Percentiles rank a stretch among this genome's conserved stretches.
phyloP scores from a whole-genome alignment of 2,113 vertebrate genomes.

The Isichthys henryi region DNA sequence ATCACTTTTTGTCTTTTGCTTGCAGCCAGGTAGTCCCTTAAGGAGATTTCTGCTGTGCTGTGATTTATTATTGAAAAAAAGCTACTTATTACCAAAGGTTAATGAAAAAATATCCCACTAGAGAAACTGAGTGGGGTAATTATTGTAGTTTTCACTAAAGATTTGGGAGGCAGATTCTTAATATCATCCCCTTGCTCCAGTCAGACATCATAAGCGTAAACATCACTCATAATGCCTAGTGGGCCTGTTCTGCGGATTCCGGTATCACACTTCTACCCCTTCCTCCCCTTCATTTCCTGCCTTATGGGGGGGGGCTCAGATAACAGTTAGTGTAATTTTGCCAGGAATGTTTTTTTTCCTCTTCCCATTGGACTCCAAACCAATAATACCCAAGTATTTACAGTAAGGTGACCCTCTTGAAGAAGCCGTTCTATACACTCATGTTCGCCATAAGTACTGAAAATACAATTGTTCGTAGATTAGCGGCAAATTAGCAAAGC shows the following conservation, averaged over 20 bases:
- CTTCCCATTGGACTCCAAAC: not conserved
- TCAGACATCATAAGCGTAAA: not conserved
- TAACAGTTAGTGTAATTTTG: not conserved
- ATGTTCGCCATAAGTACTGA: not conserved
- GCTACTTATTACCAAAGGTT: not conserved
- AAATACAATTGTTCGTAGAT: not conserved
- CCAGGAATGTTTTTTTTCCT: not conserved
- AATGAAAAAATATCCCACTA: not conserved
- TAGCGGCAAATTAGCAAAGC: not conserved
- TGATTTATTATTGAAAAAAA: not conserved
- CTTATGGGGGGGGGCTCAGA: not conserved
- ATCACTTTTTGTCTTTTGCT: not conserved
- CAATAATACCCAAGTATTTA: not conserved
- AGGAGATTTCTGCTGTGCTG: not conserved
- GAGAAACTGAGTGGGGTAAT: not conserved
- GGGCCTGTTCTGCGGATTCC: not conserved
- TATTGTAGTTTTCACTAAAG: not conserved
- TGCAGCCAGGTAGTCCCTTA: not conserved
- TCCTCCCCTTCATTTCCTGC: not conserved
- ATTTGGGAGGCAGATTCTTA: not conserved
- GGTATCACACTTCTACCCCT: not conserved
- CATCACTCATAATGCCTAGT: not conserved
- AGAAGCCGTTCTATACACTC: not conserved
- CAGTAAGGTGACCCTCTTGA: not conserved
- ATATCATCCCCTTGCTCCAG: not conserved